Evolutionary conservation across 2,113 vertebrate genomes (phyloP).

Genomic region (Gracilinanus agilis): DNA sequence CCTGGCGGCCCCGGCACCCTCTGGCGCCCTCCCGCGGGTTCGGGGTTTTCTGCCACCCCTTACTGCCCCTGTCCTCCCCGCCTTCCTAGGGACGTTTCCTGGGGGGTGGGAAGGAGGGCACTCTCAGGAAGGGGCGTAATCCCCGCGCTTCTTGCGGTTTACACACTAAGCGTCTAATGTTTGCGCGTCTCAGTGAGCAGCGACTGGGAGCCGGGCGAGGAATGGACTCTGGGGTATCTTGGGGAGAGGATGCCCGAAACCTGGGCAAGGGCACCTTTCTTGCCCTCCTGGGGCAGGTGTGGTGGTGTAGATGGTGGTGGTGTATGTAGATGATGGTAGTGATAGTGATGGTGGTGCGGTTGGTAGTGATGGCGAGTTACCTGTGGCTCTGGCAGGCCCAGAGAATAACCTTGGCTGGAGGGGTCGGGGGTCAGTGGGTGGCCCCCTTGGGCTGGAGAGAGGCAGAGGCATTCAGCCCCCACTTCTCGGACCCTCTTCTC

Average conservation of each 20-base stretch:
- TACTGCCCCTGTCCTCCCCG: neutral
- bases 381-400: too few relatives aligned
- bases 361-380: neutral
- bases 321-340: too few relatives aligned
- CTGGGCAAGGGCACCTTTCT: neutral
- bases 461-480: too few relatives aligned
- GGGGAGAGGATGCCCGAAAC: neutral
- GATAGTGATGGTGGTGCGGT: too few relatives aligned
- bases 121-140: neutral
- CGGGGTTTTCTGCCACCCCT: neutral
- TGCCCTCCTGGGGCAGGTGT: too few relatives aligned
- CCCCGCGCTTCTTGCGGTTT: neutral
- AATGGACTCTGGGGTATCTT: neutral
- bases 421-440: too few relatives aligned
- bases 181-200: neutral
- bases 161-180: neutral
- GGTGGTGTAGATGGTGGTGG: too few relatives aligned
- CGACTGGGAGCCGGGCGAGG: too few relatives aligned
- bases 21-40: neutral
- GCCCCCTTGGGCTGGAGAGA: neutral
- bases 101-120: neutral
- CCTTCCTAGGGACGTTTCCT: too few relatives aligned
- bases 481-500: too few relatives aligned
- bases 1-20: too few relatives aligned
- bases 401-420: too few relatives aligned